phyloP scores from a whole-genome alignment of 2,113 vertebrate genomes.

The Hymenochirus boettgeri region DNA sequence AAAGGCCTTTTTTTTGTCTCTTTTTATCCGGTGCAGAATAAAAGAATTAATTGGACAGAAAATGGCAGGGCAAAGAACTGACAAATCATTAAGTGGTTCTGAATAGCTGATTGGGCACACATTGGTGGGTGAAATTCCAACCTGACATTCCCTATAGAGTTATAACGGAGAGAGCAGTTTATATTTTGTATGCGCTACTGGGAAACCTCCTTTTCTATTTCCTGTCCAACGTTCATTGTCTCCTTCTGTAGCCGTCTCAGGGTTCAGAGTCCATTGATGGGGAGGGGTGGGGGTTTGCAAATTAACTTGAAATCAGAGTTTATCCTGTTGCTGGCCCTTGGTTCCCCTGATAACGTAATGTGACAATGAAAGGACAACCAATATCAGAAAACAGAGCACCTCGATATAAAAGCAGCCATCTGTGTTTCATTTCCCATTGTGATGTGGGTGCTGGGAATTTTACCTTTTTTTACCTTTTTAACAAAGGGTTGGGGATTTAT shows the following conservation, averaged over 20 bases:
- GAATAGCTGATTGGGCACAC: constrained; percentile 83
- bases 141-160: constrained; percentile 56
- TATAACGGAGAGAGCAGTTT: constrained; percentile 62
- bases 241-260: not conserved
- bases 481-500: too few species aligned
- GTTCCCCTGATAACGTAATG: too few species aligned
- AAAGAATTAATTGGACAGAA: constrained; percentile 99
- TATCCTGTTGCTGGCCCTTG: too few species aligned
- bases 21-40: constrained; percentile 93
- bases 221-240: constrained; percentile 22
- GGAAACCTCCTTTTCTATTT: constrained; percentile 49
- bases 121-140: constrained; percentile 67
- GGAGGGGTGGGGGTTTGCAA: not conserved
- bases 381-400: too few species aligned
- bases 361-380: too few species aligned
- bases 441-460: too few species aligned
- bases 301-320: not conserved
- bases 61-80: constrained; percentile 92
- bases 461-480: too few species aligned
- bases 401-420: too few species aligned
- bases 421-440: too few species aligned
- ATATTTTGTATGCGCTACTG: constrained; percentile 62
- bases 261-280: not conserved
- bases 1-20: constrained; percentile 93
- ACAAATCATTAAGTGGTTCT: constrained; percentile 88